A percentile compares a stretch with the other conserved stretches of the same genome.
phyloP scores from a whole-genome alignment of 2,113 vertebrate genomes.

The Cyanistes caeruleus region DNA sequence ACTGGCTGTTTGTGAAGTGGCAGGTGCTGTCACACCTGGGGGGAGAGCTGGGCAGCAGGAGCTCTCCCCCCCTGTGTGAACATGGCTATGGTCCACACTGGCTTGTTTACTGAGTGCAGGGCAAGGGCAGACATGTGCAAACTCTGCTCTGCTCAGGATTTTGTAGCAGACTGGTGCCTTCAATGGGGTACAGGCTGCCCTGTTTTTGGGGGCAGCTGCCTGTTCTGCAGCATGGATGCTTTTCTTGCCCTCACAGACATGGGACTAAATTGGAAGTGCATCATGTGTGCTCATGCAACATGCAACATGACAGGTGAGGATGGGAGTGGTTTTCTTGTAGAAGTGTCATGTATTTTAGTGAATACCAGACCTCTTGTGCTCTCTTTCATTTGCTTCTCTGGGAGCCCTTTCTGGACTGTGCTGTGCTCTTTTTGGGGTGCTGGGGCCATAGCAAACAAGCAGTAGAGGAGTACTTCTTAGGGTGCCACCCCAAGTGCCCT shows the following conservation, averaged over 20 bases:
- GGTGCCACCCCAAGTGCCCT: neutral
- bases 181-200: rapidly evolving
- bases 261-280: neutral
- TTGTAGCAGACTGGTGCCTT: rapidly evolving
- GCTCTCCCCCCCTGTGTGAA: neutral
- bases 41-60: neutral
- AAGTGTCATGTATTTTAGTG: neutral
- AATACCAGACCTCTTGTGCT: neutral
- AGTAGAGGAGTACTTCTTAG: neutral
- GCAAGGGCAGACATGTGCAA: rapidly evolving
- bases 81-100: rapidly evolving
- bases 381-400: neutral
- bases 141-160: neutral
- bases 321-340: neutral
- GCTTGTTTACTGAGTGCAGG: neutral
- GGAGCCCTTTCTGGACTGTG: neutral
- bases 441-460: neutral
- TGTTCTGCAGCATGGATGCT: neutral
- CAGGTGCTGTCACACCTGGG: neutral
- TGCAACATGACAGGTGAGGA: rapidly evolving
- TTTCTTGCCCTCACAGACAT: neutral
- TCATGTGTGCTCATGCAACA: rapidly evolving
- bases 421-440: neutral
- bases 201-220: neutral
- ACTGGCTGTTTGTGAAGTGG: rapidly evolving